A percentile compares a stretch with the other conserved stretches of the same genome.
Conservation (phyloP, 2,888 invertebrate species). For the Heliconius cydno region DNA sequence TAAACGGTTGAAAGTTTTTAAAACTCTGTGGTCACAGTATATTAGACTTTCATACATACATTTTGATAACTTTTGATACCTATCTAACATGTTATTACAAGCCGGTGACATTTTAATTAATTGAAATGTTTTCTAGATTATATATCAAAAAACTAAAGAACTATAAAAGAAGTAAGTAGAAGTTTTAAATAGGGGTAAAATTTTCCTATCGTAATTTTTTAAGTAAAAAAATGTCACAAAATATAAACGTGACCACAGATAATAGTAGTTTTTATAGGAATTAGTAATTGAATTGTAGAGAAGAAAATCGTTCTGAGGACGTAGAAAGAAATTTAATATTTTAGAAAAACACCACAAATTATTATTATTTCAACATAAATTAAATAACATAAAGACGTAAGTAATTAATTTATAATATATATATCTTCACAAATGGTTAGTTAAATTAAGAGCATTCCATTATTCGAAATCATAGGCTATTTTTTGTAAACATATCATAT, state of each 20-base stretch:
- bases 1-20: background rate
- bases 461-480: conserved; percentile 2
- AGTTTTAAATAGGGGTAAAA: background rate
- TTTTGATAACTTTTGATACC: background rate
- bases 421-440: background rate
- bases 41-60: background rate
- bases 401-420: background rate
- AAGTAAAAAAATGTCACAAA: background rate
- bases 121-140: background rate
- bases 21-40: background rate
- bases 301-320: conserved; percentile 7
- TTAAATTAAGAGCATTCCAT: background rate
- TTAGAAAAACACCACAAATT: background rate
- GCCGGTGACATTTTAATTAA: background rate
- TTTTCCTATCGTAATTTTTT: background rate
- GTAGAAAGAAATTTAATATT: conserved; percentile 10
- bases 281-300: background rate
- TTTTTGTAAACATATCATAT: conserved; percentile 6
- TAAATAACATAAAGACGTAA: background rate
- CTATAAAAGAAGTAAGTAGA: background rate
- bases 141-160: background rate
- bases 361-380: background rate
- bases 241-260: background rate
- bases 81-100: background rate
- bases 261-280: background rate